Base-by-base conservation (phyloP, 2,888 invertebrate genomes). In the Thecocarcelia acutangulata region DNA sequence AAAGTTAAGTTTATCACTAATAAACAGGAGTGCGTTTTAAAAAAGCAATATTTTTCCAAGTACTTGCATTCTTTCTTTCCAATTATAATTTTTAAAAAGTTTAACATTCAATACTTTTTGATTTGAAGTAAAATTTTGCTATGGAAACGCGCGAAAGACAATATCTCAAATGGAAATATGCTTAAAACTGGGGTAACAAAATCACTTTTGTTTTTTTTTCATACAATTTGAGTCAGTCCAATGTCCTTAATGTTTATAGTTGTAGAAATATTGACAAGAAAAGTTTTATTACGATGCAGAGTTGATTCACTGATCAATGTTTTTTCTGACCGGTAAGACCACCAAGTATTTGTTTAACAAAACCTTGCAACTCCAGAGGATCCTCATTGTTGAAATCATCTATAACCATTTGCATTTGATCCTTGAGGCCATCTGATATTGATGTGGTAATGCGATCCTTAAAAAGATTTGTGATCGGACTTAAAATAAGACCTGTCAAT, bases 381-480 rank as follows among this genome's bases (percentile, higher is more conserved):
- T 90, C 90, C 56, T 88, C 88, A 37, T 88, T 86, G 72, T 90
- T 91, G 61, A 91, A 90, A 69, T 91, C 90, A 79, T 89, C 87
- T 85, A 90, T 88, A 12, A 90, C 86, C 24, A 84, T 78, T 76
- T 87, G 88, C 87, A 91, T 88, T 86, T 90, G 90, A 17, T 86
- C 87, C 73, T 89, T 89, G 3, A 91, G 85, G 1, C 89, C 89
- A 75, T 90, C 90, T 28, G 90, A 89, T 76, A 91, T 90, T 15
- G 90, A 89, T 19, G 90, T 89, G 8, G 89, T 90, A 48, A 90
- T 90, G 17, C 88, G 87, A 83, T 90, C 86, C 48, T 89, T 88
- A 64, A 90, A 90, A 13, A 90, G 83, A 81, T 88, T 90, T 59
- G 90, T 90, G 56, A 90, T 89, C n/a, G 90, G 91, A 80, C 88